Base-by-base conservation (phyloP, 2,797 vertebrate genomes). In the Gallinago nigripennis region DNA sequence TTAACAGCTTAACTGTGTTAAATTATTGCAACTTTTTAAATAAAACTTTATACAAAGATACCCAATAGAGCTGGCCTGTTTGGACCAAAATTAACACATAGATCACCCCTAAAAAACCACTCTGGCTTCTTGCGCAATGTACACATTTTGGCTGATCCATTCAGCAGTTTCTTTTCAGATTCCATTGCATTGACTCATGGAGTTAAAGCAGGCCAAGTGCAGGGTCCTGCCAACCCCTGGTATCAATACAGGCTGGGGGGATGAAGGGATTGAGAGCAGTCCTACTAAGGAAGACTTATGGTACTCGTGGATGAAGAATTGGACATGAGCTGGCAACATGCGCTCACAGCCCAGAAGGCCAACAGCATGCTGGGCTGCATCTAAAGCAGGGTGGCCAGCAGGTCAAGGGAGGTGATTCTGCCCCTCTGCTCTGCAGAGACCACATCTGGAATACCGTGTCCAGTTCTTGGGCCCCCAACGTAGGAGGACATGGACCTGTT, bases 281-380 rank as follows among this genome's bases (percentile, higher is more conserved):
- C 27, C n/a, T 13, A 17, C 0, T 0, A 24, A 64, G 31, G 37
- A 48, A 35, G 48, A 53, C 1, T 1, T 68, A 28, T 16, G 12
- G 4, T 45, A 58, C 17, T 9, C 12, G 7, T 25, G 12, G 28
- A 9, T 35, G 43, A 81, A 64, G 28, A 64, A 6, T 0, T 48
- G 16, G 28, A 58, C 10, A 3, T 9, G 30, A 70, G 11, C 7
- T 0, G 0, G 3, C 58, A 77, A 31, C 2, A 12, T 2, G 8
- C 1, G 0, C 64, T 39, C 0, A 0, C 43, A 77, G 33, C 48
- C 45, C 64, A 39, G 66, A 60, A 39, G 10, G 43, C 13, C 64
- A 71, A 8, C 1, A 0, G 0, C 8, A 20, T 30, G 14, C 46
- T 23, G 41, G 21, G 43, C 58, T 64, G 37, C 51, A 83, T 11